Conservation (phyloP, 1,140 invertebrate species). For the Spodoptera frugiperda region DNA sequence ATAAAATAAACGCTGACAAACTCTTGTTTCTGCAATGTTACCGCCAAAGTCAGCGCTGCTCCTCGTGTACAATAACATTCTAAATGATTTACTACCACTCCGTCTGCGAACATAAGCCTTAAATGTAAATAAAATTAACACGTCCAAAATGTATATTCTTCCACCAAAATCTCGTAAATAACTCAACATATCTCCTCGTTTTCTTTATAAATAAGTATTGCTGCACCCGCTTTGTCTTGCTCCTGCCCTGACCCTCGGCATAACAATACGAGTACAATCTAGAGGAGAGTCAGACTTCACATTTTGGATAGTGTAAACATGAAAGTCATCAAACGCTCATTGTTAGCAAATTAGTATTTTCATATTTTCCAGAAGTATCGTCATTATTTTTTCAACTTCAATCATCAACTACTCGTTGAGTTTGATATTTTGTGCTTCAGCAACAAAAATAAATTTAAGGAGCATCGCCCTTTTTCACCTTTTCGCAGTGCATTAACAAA, state of each 20-base stretch:
- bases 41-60: conserved; percentile 33
- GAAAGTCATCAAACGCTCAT: not conserved
- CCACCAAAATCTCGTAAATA: conserved; percentile 8
- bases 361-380: too few relatives aligned
- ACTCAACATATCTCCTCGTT: conserved; percentile 2
- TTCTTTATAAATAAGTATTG: conserved; percentile 27
- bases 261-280: conserved; percentile 11
- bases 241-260: not conserved
- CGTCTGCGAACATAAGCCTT: conserved; percentile 23
- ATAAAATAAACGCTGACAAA: conserved; percentile 53
- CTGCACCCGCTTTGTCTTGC: conserved; percentile 19
- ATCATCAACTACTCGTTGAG: too few relatives aligned
- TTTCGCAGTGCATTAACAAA: too few relatives aligned
- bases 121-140: conserved; percentile 23
- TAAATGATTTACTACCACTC: conserved; percentile 18
- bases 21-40: conserved; percentile 41
- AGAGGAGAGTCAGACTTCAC: conserved; percentile 13
- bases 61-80: conserved; percentile 30
- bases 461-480: too few relatives aligned
- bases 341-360: not conserved
- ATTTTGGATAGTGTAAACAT: not conserved
- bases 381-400: too few relatives aligned
- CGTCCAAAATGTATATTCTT: conserved; percentile 29
- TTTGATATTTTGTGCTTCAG: too few relatives aligned
- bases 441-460: too few relatives aligned